Conservation (phyloP, 2,888 invertebrate genomes). For the Spilarctia lutea region DNA sequence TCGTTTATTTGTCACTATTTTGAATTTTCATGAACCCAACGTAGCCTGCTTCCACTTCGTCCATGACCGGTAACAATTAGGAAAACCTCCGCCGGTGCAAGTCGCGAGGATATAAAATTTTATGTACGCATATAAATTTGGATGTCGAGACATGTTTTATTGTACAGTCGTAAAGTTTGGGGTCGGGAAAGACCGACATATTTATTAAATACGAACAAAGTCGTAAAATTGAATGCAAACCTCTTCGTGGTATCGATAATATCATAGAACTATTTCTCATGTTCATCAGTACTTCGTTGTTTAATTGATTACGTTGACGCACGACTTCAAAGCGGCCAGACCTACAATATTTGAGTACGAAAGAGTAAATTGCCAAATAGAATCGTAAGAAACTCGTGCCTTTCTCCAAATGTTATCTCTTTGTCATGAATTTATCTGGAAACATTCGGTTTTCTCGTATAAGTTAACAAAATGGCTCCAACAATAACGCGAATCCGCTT, state of each 20-base stretch:
- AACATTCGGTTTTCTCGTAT: slow-evolving; percentile 54
- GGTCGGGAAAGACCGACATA: slow-evolving; percentile 85
- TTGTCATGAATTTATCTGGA: slow-evolving; percentile 52
- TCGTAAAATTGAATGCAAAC: slow-evolving; percentile 83
- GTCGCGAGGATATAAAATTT: slow-evolving; percentile 85
- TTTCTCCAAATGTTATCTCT: slow-evolving; percentile 34
- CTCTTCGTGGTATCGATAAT: slow-evolving; percentile 81
- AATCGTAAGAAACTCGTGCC: slow-evolving; percentile 28
- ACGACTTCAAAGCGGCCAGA: slow-evolving; percentile 13
- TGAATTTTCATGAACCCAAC: slow-evolving; percentile 64
- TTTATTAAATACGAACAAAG: slow-evolving; percentile 86
- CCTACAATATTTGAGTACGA: neutral
- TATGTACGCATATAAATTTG: slow-evolving; percentile 86
- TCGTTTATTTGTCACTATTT: slow-evolving; percentile 62
- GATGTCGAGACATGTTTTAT: slow-evolving; percentile 87
- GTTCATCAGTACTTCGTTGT: slow-evolving; percentile 54
- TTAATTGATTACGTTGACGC: slow-evolving; percentile 42
- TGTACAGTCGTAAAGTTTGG: slow-evolving; percentile 84
- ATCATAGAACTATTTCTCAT: slow-evolving; percentile 76
- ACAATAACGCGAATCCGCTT: slow-evolving; percentile 74
- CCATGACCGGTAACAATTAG: slow-evolving; percentile 85
- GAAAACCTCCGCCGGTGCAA: slow-evolving; percentile 79
- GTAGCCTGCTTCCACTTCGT: slow-evolving; percentile 61
- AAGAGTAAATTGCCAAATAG: slow-evolving; percentile 20
- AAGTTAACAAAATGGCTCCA: slow-evolving; percentile 69